These are phyloP conservation scores for Novumbra hubbsi DNA, from an alignment of 2,797 vertebrate genomes.

Conservation along the genomic window DNA sequence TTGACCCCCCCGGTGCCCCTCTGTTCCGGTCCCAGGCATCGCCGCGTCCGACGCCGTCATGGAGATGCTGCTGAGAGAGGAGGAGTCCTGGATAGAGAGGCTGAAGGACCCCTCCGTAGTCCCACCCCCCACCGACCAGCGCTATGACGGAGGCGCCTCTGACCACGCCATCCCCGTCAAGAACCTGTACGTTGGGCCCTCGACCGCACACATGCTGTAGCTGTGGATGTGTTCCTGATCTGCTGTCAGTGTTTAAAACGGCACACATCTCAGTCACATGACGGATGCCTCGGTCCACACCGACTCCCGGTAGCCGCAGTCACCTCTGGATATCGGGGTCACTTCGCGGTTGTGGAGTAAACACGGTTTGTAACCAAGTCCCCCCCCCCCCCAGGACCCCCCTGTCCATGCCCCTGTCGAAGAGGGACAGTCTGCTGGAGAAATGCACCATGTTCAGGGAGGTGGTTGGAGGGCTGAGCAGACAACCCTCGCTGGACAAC, in stretches of 20 bases:
- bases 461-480: constrained; percentile 71
- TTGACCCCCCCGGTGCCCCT: background rate
- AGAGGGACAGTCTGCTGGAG: constrained; percentile 92
- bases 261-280: too few species aligned
- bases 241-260: background rate
- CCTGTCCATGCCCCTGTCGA: constrained; percentile 84
- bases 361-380: background rate
- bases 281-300: too few species aligned
- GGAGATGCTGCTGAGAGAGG: constrained; percentile 84
- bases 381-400: constrained; percentile 68
- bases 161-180: constrained; percentile 76
- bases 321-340: too few species aligned
- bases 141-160: constrained; percentile 78
- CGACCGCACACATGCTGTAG: too few species aligned
- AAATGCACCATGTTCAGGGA: constrained; percentile 93
- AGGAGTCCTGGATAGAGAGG: constrained; percentile 81
- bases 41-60: constrained; percentile 83
- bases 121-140: constrained; percentile 72
- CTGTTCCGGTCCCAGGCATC: constrained; percentile 72
- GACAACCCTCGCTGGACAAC: constrained; percentile 81
- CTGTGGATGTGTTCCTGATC: too few species aligned
- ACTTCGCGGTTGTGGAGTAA: background rate
- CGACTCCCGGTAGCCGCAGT: too few species aligned
- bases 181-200: constrained; percentile 79
- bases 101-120: constrained; percentile 69